phyloP scores from a whole-genome alignment of 2,113 vertebrate genomes.

The Grus americana region DNA sequence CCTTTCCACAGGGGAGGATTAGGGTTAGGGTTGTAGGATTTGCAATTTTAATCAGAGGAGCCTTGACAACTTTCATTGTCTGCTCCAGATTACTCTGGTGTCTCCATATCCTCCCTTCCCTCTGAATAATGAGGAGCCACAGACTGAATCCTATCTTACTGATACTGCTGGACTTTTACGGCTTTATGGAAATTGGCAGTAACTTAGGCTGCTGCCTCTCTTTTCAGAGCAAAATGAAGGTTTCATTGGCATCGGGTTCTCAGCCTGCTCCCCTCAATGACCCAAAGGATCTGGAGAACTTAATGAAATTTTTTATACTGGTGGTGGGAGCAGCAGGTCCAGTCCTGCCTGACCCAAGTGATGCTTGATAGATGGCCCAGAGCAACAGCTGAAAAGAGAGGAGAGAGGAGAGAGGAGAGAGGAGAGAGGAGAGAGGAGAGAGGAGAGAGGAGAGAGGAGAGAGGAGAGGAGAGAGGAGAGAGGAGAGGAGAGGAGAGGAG shows the following conservation, averaged over 20 bases:
- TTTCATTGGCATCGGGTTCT: not conserved
- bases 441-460: not conserved
- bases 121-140: not conserved
- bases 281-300: not conserved
- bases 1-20: constrained; percentile 40
- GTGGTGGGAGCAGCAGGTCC: not conserved
- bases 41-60: constrained; percentile 57
- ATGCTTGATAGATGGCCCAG: not conserved
- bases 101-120: not conserved
- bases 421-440: not conserved
- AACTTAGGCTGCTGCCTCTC: not conserved
- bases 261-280: not conserved
- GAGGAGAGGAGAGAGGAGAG: too few species aligned
- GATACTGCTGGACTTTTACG: not conserved
- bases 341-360: not conserved
- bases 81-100: not conserved
- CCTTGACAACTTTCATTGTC: constrained; percentile 6
- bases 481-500: not conserved
- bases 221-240: not conserved
- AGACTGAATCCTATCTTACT: constrained; percentile 14
- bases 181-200: constrained; percentile 27
- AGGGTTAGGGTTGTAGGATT: constrained; percentile 34
- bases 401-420: not conserved
- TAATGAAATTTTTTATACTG: not conserved
- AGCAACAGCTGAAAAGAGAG: not conserved